Evolutionary conservation across 2,113 vertebrate genomes (phyloP).

Genomic region (Anhinga anhinga): DNA sequence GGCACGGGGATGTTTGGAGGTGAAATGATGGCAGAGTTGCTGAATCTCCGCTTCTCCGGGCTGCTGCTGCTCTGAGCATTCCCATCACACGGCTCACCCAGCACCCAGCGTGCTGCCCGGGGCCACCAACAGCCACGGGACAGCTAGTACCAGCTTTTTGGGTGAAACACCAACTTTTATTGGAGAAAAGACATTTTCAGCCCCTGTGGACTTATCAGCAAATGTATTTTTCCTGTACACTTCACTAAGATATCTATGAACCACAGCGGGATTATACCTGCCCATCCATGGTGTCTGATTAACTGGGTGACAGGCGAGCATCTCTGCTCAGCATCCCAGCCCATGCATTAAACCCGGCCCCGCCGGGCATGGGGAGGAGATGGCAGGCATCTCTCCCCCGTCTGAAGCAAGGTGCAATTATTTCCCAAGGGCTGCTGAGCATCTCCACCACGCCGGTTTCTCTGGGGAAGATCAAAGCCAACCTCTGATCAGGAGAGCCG

Average conservation of each 20-base stretch:
- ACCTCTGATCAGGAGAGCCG: background rate
- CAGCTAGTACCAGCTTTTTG: background rate
- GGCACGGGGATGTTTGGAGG: background rate
- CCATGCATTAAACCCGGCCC: rapidly evolving
- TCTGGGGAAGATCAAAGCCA: constrained; percentile 26
- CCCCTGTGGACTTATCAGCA: background rate
- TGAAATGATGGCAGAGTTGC: rapidly evolving
- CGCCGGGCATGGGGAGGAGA: background rate
- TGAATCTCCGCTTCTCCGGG: background rate
- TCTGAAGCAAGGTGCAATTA: background rate
- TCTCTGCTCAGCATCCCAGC: background rate
- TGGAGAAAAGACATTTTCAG: background rate
- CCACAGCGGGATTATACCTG: background rate
- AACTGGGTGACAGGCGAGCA: no score
- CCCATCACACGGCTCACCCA: rapidly evolving
- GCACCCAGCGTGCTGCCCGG: rapidly evolving
- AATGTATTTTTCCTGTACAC: rapidly evolving
- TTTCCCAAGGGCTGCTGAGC: background rate
- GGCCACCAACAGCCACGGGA: background rate
- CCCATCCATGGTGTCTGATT: background rate
- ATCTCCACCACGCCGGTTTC: background rate
- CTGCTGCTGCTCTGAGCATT: background rate
- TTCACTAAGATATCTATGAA: background rate
- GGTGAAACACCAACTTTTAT: background rate
- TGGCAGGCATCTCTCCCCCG: background rate